Conservation (phyloP, 2,113 vertebrate species). For the Anolis carolinensis region DNA sequence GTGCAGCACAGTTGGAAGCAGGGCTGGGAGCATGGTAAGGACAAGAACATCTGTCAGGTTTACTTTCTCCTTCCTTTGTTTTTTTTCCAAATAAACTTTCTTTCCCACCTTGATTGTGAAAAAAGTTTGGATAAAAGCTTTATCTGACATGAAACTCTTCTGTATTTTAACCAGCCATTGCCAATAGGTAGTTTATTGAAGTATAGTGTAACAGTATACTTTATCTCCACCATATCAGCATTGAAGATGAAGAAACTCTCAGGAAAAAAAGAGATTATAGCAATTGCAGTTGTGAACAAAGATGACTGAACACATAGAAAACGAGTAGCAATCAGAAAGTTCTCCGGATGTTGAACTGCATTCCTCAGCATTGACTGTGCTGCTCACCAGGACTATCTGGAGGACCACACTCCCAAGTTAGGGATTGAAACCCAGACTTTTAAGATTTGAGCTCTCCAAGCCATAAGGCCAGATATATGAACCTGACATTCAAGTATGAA, state of each 20-base stretch:
- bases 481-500: too few species aligned
- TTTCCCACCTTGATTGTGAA: neutral
- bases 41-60: neutral
- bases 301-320: neutral
- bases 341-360: too few species aligned
- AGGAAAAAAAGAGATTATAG: neutral
- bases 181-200: too few species aligned
- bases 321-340: too few species aligned
- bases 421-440: too few species aligned
- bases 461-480: too few species aligned
- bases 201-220: neutral
- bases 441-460: too few species aligned
- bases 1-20: neutral
- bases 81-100: neutral
- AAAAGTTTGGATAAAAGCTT: neutral
- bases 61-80: neutral
- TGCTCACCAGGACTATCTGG: too few species aligned
- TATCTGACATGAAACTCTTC: neutral
- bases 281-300: neutral
- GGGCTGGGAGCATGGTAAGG: too few species aligned
- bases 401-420: too few species aligned
- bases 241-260: neutral
- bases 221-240: neutral
- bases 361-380: too few species aligned
- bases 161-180: neutral